Evolutionary conservation across 2,113 vertebrate genomes (phyloP).

Genomic region (Tympanuchus pallidicinctus): DNA sequence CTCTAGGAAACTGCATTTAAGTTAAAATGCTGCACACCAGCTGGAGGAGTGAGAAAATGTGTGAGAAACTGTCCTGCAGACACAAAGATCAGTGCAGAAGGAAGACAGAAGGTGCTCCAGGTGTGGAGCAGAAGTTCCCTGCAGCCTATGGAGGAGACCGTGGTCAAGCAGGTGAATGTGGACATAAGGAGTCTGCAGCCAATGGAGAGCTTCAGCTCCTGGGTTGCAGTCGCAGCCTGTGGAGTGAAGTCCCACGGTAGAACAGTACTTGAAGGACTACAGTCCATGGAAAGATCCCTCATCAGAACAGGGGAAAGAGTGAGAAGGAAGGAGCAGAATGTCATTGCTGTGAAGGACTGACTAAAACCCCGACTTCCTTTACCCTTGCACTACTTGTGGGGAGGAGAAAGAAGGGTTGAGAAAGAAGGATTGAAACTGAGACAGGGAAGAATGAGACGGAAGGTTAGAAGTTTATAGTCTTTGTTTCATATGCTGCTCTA

Average conservation of each 20-base stretch:
- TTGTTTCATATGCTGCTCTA: background rate
- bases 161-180: background rate
- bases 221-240: background rate
- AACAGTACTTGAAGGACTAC: background rate
- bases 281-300: accelerated
- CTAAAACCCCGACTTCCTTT: background rate
- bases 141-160: too few species aligned
- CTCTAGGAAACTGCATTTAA: background rate
- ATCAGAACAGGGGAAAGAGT: background rate
- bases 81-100: background rate
- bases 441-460: background rate
- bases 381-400: accelerated
- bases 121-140: background rate
- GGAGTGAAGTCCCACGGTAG: background rate
- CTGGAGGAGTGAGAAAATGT: background rate
- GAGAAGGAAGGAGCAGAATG: background rate
- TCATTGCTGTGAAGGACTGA: background rate
- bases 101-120: background rate
- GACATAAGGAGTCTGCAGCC: background rate
- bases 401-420: background rate
- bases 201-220: background rate
- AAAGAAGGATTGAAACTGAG: background rate
- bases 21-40: background rate
- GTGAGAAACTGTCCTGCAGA: background rate
- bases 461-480: background rate